These are phyloP conservation scores for Todiramphus chloris DNA, from an alignment of 2,113 vertebrate species.

Conservation along the genomic window DNA sequence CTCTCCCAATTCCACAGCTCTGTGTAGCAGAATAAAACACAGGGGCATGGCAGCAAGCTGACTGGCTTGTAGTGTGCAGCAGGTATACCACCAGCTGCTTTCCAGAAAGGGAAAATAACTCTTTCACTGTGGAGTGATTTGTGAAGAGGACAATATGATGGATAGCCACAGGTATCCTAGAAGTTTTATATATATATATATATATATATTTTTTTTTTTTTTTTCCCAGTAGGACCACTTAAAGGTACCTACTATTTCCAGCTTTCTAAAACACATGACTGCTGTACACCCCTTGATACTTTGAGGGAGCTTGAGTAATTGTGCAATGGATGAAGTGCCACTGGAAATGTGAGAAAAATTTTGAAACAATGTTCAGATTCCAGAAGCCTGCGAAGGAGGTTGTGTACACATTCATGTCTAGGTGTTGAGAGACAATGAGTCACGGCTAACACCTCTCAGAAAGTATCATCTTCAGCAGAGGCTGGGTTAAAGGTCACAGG, in stretches of 20 bases:
- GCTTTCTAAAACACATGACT: not conserved
- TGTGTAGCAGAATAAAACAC: not conserved
- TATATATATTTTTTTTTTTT: not conserved
- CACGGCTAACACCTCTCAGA: not conserved
- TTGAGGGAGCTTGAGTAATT: not conserved
- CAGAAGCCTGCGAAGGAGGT: not conserved
- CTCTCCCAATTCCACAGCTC: not conserved
- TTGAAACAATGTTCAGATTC: not conserved
- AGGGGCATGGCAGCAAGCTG: not conserved
- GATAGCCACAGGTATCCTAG: not conserved
- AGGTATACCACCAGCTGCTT: not conserved
- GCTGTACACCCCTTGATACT: not conserved
- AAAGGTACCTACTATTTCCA: not conserved
- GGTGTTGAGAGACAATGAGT: not conserved
- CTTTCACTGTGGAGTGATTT: not conserved
- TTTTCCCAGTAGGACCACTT: not conserved
- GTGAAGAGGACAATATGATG: not conserved
- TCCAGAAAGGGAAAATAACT: not conserved
- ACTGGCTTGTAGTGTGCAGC: not conserved
- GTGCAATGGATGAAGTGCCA: not conserved
- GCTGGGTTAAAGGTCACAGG: not conserved
- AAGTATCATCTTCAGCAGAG: not conserved
- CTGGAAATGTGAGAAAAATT: not conserved
- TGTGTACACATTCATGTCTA: rapidly evolving
- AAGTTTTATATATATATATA: not conserved